phyloP scores from a whole-genome alignment of 2,888 invertebrate genomes.

The Horisme vitalbata region DNA sequence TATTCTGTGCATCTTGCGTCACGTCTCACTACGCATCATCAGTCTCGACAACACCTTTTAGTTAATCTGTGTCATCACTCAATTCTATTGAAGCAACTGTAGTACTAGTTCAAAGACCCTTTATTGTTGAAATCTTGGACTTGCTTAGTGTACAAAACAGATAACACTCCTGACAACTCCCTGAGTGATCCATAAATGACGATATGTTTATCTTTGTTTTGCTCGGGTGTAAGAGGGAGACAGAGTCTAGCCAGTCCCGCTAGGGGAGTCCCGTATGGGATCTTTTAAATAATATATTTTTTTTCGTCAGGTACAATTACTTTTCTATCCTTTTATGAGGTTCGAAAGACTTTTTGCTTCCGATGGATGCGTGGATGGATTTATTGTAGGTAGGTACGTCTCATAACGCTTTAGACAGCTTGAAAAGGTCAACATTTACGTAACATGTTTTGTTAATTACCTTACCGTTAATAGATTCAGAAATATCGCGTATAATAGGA shows the following conservation, averaged over 20 bases:
- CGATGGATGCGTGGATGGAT: no score
- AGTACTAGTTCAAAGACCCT: constrained; percentile 57
- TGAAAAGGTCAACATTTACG: no score
- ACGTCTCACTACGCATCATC: constrained; percentile 45
- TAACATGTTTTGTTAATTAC: no score
- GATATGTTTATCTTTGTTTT: constrained; percentile 28
- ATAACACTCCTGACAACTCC: constrained; percentile 33
- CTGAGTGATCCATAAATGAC: constrained; percentile 23
- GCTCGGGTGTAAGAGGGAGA: constrained; percentile 26
- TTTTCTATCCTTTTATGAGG: no score
- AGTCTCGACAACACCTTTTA: constrained; percentile 21
- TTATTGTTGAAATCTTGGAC: constrained; percentile 50
- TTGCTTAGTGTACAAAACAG: constrained; percentile 38
- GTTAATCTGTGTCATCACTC: constrained; percentile 9
- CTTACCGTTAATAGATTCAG: constrained; percentile 27
- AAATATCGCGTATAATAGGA: constrained; percentile 27
- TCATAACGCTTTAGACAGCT: no score
- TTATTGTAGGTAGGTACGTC: no score
- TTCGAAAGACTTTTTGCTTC: no score
- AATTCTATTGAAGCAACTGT: constrained; percentile 20
- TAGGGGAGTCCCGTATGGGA: constrained; percentile 21
- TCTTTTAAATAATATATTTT: no score
- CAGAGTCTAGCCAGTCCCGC: constrained; percentile 6
- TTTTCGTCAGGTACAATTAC: no score
- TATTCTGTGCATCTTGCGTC: constrained; percentile 39